Percentiles rank a stretch among this genome's conserved stretches.
Evolutionary conservation across 2,888 invertebrate genomes (phyloP).

Genomic region (Patella depressa): DNA sequence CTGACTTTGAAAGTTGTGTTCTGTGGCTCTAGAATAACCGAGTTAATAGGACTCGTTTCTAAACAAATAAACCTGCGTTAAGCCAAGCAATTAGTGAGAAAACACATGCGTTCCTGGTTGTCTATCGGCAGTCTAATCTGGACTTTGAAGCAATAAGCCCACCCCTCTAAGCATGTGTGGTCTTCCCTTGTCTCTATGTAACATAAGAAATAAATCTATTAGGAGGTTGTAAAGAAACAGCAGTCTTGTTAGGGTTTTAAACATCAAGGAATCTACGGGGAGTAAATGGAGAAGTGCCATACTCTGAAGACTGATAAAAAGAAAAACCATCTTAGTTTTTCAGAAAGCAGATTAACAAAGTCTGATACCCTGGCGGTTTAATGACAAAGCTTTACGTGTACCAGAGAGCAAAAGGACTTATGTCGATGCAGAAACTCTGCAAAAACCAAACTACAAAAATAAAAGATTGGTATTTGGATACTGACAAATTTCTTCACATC

Average conservation of each 20-base stretch:
- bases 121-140: neutral
- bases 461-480: no score
- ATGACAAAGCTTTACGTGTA: no score
- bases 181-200: neutral
- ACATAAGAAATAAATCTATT: constrained; percentile 7
- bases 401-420: no score
- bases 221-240: neutral
- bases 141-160: constrained; percentile 9
- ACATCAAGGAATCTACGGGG: neutral
- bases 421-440: no score
- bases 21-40: neutral
- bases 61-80: constrained; percentile 5
- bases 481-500: no score
- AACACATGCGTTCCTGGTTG: constrained; percentile 2
- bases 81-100: constrained; percentile 11
- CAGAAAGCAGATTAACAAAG: no score
- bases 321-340: no score
- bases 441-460: no score
- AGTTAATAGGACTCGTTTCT: neutral
- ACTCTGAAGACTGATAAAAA: neutral
- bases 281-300: constrained; percentile 5
- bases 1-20: no score
- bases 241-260: neutral
- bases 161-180: constrained; percentile 1
- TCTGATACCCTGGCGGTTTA: no score